These are phyloP conservation scores for Eupithecia subfuscata DNA, from an alignment of 2,888 invertebrate species.

Conservation along the genomic window DNA sequence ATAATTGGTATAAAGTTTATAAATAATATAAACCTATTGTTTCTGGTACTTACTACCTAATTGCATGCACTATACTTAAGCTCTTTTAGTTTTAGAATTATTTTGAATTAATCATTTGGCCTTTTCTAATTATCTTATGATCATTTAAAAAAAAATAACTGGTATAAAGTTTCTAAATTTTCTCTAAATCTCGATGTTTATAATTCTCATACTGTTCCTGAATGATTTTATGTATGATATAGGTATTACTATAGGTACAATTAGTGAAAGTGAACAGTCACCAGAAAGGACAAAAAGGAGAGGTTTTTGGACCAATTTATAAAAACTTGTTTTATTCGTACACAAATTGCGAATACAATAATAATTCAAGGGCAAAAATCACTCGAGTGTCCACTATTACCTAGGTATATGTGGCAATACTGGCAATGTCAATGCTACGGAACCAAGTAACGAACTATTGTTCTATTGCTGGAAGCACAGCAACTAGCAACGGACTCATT, in stretches of 20 bases:
- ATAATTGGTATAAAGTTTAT: no score
- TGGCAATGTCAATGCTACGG: constrained; percentile 46
- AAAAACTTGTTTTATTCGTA: background rate
- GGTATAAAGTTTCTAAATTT: no score
- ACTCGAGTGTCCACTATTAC: constrained; percentile 32
- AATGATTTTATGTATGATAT: no score
- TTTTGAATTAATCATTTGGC: background rate
- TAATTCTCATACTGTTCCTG: no score
- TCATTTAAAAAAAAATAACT: no score
- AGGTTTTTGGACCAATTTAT: background rate
- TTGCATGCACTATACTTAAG: background rate
- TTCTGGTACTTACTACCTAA: background rate
- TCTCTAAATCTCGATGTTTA: no score
- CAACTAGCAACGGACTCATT: background rate
- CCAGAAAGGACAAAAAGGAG: no score
- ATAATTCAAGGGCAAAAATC: constrained; percentile 44
- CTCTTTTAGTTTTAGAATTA: background rate
- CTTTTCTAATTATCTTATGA: no score
- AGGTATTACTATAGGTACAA: no score
- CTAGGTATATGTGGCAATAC: constrained; percentile 38
- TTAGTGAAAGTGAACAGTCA: no score
- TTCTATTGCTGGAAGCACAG: constrained; percentile 23
- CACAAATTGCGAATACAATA: constrained; percentile 21
- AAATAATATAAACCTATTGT: background rate
- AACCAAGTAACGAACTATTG: constrained; percentile 33